Evolutionary conservation across 2,113 vertebrate species (phyloP), one percentile per base, ranked within the genome.

Genomic region (Thunnus maccoyii): DNA sequence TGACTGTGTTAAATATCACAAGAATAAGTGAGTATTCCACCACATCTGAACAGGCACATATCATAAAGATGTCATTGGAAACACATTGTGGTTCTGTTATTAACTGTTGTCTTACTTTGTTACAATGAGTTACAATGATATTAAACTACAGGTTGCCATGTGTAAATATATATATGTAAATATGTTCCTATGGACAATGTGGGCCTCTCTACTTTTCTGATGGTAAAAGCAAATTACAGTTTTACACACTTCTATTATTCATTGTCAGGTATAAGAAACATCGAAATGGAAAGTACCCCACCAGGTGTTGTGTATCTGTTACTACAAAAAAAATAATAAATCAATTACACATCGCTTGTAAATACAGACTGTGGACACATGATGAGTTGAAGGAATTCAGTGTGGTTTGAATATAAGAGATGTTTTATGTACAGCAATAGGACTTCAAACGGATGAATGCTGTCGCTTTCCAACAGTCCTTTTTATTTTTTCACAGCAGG

Each of bases 271-370:
- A 25, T 27, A 16, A 12, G 48, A 62, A 44, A 17, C 12, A 66
- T 4, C 52, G 5, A 52, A 60, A 80, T 48, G 57, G 65, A 78
- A 80, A 88, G 72, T 60, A 41, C 86, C 2, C 92, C 88, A 82
- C 76, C 92, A 67, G 20, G 78, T 89, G 92, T 74, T 72, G 11
- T 18, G 17, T 52, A 30, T 27, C 2, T 71, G 86, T 74, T 80
- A 93, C 65, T 90, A 50, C 90, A 88, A 5, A 32, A 55, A 48
- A 22, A 57, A 41, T 1, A 13, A 64, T 20, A 22, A 22, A 41
- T 41, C 7, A 41, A 41, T 41, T 9, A 41, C 36, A 41, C 36
- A 41, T 41, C 9, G 8, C 6, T 41, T 11, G 17, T 58, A 50
- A 18, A 18, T 36, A 41, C 12, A 17, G 16, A 11, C 20, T 27